Evolutionary conservation across 2,797 vertebrate species (phyloP), one percentile per base, ranked within the genome.

Genomic region (Pelobates cultripes): DNA sequence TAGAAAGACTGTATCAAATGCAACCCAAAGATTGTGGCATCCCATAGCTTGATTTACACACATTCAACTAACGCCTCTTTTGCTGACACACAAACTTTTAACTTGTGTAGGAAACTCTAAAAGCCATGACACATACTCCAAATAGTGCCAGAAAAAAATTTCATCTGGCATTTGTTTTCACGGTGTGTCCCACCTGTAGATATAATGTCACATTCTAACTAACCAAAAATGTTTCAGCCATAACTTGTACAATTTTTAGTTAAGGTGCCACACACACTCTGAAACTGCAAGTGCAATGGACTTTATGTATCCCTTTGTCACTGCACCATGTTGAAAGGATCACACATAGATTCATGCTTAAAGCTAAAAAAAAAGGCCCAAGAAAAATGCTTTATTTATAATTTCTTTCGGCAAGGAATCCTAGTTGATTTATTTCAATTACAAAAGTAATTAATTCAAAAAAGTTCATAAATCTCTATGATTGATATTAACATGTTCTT

Each of bases 21-120:
- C 41, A 67, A 71, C 81, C 70, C 72, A 83, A 66, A 71, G 77
- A 83, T 69, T 63, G 55, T 71, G 70, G n/a, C 43, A 64, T n/a
- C 17, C 61, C 7, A 7, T 28, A 40, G 17, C 57, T 51, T 64
- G 28, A 14, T 64, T 28, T 64, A 64, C 61, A 28, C 61, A 14
- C 61, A 64, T 64, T 64, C 61, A 64, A 64, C 10, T 12, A 57
- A 4, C 4, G 9, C 15, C 10, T 60, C 57, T 13, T n/a, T 15
- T 0, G 15, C 57, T 14, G 57, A 15, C 4, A n/a, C 57, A 60
- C 57, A 60, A 60, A 60, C 57, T 51, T 51, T 51, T 51, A 51
- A 51, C 5, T 6, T 40, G 61, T 28, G n/a, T 40, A 12, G 5
- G 7, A 64, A 2, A 64, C n/a, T 60, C 61, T 28, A n/a, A 64